These are phyloP conservation scores for Poeciliopsis retropinna DNA, from an alignment of 2,113 vertebrate species.

Conservation along the genomic window DNA sequence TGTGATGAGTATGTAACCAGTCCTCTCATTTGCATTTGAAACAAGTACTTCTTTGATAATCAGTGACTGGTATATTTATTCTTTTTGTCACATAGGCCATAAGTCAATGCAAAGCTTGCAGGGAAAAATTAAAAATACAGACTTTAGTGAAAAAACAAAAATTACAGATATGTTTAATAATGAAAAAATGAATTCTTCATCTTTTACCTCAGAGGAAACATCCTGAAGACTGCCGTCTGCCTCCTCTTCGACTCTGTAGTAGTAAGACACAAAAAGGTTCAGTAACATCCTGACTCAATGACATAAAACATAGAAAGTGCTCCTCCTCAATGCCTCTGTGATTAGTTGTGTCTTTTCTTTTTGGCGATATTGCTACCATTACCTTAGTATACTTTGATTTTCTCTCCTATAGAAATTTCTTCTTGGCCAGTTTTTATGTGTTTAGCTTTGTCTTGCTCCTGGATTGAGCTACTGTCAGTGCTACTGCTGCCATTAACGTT, in stretches of 20 bases:
- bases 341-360: background rate
- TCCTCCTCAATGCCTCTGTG: background rate
- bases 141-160: slow-evolving; percentile 2
- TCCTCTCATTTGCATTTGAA: no score
- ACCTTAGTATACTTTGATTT: background rate
- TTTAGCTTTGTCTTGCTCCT: no score
- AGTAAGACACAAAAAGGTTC: slow-evolving; percentile 8
- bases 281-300: slow-evolving; percentile 16
- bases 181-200: slow-evolving; percentile 3
- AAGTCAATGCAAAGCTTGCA: no score
- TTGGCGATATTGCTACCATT: background rate
- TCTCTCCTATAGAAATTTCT: background rate
- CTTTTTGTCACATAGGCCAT: no score
- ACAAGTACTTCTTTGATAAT: no score
- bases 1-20: no score
- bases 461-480: no score
- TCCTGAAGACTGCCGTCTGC: slow-evolving; percentile 76
- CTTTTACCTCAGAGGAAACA: slow-evolving; percentile 75
- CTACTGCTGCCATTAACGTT: background rate
- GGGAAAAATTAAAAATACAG: background rate
- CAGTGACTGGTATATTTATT: no score
- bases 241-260: slow-evolving; percentile 79
- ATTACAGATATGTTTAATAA: background rate
- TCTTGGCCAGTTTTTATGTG: no score
- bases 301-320: background rate